phyloP scores from a whole-genome alignment of 2,113 vertebrate species.

The Lepidothrix coronata region DNA sequence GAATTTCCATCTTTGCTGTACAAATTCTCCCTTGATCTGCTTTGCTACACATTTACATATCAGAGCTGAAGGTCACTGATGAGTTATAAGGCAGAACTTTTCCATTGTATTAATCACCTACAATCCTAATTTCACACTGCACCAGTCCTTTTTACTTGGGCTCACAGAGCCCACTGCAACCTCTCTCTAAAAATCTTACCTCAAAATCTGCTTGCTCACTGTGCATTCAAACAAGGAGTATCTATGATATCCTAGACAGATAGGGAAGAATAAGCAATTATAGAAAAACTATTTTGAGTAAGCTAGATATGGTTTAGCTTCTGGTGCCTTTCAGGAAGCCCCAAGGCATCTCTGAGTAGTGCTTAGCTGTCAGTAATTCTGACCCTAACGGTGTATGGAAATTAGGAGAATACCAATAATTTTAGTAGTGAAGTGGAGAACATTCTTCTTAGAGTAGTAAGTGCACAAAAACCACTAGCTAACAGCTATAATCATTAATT shows the following conservation, averaged over 20 bases:
- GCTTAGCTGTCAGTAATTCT: not conserved
- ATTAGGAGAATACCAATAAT: not conserved
- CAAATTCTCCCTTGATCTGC: constrained; percentile 52
- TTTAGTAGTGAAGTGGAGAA: not conserved
- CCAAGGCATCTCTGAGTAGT: not conserved
- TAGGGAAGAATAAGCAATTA: not conserved
- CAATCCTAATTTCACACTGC: constrained; percentile 68
- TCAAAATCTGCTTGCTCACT: constrained; percentile 12
- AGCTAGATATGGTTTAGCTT: not conserved
- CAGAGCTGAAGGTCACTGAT: constrained; percentile 58
- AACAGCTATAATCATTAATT: not conserved
- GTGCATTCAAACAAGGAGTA: not conserved
- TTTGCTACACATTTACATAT: constrained; percentile 63
- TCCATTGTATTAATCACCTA: constrained; percentile 71
- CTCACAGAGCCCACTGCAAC: not conserved
- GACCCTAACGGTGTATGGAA: not conserved
- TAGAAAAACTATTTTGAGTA: not conserved
- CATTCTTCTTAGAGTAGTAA: not conserved
- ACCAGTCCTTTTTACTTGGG: constrained; percentile 30
- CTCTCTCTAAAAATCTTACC: constrained; percentile 7
- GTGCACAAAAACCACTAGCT: not conserved
- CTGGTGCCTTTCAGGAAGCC: not conserved
- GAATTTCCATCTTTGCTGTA: constrained; percentile 31
- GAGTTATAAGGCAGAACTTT: constrained; percentile 65
- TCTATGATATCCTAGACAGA: not conserved